Evolutionary conservation across 1,140 invertebrate species (phyloP), one percentile per base, ranked within the genome.

Genomic region (Orussus abietinus): DNA sequence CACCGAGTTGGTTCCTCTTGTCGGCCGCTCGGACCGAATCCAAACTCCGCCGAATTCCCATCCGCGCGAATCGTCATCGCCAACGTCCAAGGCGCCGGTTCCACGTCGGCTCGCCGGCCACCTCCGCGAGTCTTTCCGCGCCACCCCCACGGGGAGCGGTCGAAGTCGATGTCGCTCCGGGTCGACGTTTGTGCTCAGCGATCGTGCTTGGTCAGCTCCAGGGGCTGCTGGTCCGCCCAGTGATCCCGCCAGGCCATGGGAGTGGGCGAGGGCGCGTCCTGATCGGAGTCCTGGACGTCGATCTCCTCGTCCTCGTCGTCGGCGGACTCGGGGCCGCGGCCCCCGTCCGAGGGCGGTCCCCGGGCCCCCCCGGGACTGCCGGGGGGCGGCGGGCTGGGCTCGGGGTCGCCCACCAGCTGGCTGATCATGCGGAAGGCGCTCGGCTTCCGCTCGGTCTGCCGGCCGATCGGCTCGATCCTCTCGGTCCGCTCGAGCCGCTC

Each of bases 231-330:
- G 29, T 72, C 69, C 29, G 60, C 62, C 67, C 69, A 72, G 11
- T 66, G 62, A 35, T 68, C 66, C 33, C 64, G 53, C 69, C 69
- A 72, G 4, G 56, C 51, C 4, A 55, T 39, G 18, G 37, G 40
- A 2, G 47, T 36, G 0, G 47, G 47, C 18, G 59, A 54, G 1
- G 60, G 53, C 1, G 55, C 49, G 28, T 77, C 75, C 14, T 80
- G 79, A 26, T 76, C 76, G 21, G 82, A 79, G 46, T 86, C 84
- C 50, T 84, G 79, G 2, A 82, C 80, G 53, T 83, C 81, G 59
- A 82, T 86, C 56, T 85, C 84, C 58, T 86, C 84, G 55, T 86
- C 84, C 22, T 68, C 65, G 15, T 69, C 64, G 6, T 71, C 80
- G 44, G 80, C 77, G 0, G 75, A 75, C 40, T 72, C 72, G 20